These are phyloP conservation scores for Hirundichthys speculiger DNA, from an alignment of 2,113 vertebrate genomes.

Conservation along the genomic window DNA sequence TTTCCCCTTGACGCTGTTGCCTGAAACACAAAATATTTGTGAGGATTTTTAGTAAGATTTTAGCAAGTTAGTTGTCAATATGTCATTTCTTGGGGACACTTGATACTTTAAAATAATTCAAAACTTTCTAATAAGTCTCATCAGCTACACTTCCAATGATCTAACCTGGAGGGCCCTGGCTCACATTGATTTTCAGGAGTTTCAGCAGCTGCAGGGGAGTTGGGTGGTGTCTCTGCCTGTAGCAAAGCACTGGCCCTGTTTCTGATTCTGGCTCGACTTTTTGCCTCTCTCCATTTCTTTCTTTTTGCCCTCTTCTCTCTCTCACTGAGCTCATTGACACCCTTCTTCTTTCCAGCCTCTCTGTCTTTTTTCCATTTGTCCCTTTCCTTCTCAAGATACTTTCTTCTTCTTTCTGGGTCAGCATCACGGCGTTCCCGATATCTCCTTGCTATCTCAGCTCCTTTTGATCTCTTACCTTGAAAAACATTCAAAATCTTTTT, in stretches of 20 bases:
- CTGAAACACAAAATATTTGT: constrained; percentile 2
- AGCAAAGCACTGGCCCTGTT: background rate
- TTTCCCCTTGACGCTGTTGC: background rate
- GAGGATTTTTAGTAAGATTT: background rate
- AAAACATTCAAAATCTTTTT: no score
- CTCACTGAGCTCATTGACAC: background rate
- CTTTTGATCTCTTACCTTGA: background rate
- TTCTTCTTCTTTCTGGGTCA: background rate
- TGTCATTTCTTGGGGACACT: background rate
- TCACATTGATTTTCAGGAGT: background rate
- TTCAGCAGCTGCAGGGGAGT: background rate
- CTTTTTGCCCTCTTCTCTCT: background rate
- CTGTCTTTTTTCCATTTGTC: background rate
- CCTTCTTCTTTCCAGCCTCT: background rate
- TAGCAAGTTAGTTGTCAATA: background rate
- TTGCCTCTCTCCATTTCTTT: background rate
- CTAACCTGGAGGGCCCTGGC: background rate
- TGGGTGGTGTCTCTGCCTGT: background rate
- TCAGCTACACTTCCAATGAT: background rate
- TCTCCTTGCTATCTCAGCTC: constrained; percentile 1
- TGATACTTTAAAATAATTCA: background rate
- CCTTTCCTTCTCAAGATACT: constrained; percentile 1
- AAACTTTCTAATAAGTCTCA: background rate
- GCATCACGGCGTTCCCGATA: background rate
- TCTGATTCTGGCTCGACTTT: background rate